A percentile compares a stretch with the other conserved stretches of the same genome.
Conservation (phyloP, 2,797 vertebrate genomes). For the Dicrostonyx torquatus region DNA sequence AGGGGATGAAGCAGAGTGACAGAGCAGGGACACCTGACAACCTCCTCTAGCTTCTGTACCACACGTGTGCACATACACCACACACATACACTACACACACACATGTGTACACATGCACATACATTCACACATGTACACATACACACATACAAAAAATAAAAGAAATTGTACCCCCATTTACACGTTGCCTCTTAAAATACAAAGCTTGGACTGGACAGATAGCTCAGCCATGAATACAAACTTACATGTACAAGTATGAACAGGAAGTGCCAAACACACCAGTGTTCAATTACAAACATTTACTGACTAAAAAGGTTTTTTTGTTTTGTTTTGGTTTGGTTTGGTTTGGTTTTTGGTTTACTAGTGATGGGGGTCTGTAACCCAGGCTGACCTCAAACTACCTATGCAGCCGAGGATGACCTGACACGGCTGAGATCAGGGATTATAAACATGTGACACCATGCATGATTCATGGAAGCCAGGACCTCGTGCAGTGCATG, state of each 20-base stretch:
- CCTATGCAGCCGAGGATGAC: not conserved
- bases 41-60: not conserved
- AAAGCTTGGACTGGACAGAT: not conserved
- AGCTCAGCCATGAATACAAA: not conserved
- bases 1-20: not conserved
- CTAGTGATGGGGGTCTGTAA: not conserved
- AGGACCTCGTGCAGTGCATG: not conserved
- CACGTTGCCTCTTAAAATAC: not conserved
- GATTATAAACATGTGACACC: not conserved
- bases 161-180: not conserved
- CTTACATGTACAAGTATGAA: not conserved
- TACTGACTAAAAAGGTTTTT: not conserved
- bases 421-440: not conserved
- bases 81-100: not conserved
- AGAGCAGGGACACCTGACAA: not conserved
- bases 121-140: not conserved
- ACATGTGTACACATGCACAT: not conserved
- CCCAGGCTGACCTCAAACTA: not conserved
- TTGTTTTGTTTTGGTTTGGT: not conserved
- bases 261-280: not conserved
- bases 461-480: not conserved
- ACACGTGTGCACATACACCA: not conserved
- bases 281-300: not conserved
- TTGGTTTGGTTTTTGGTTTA: not conserved
- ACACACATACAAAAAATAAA: not conserved